Conservation (phyloP, 1,140 invertebrate genomes). For the Thrips palmi region DNA sequence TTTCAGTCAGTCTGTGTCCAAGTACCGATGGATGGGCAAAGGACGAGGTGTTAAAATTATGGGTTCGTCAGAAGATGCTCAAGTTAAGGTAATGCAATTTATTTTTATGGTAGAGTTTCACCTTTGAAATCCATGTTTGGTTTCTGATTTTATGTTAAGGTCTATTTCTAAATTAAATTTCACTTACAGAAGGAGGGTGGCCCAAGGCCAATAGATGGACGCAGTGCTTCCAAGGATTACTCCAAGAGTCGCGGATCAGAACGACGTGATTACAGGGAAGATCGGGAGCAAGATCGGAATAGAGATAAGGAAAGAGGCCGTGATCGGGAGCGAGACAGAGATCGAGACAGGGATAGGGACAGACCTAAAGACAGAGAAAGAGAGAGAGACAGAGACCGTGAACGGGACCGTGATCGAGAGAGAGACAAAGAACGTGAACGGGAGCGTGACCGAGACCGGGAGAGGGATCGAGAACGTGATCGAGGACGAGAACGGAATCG, state of each 20-base stretch:
- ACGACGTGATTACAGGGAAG: slow-evolving; percentile 12
- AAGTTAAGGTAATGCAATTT: background rate
- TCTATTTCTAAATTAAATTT: background rate
- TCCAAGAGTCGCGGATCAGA: slow-evolving; percentile 5
- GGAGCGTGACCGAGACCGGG: background rate
- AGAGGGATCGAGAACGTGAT: too few relatives aligned
- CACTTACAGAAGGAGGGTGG: slow-evolving; percentile 2
- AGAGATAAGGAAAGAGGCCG: slow-evolving; percentile 9
- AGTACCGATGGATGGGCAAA: slow-evolving; percentile 74
- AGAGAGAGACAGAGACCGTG: slow-evolving; percentile 20
- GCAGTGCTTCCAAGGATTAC: background rate
- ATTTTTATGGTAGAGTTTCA: background rate
- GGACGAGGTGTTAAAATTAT: slow-evolving; percentile 39
- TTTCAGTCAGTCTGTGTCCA: slow-evolving; percentile 96
- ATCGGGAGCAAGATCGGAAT: slow-evolving; percentile 11
- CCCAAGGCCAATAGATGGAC: background rate
- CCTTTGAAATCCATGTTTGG: background rate
- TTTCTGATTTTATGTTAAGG: background rate
- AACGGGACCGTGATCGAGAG: slow-evolving; percentile 19
- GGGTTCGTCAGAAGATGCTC: background rate
- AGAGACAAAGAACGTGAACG: slow-evolving; percentile 3
- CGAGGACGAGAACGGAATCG: too few relatives aligned
- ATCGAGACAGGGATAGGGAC: slow-evolving; percentile 8
- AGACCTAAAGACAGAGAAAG: slow-evolving; percentile 12
- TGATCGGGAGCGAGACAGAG: slow-evolving; percentile 9